Percentiles rank a stretch among this genome's conserved stretches.
These are phyloP conservation scores for Hemicordylus capensis DNA, from an alignment of 2,113 vertebrate genomes.

Conservation along the genomic window DNA sequence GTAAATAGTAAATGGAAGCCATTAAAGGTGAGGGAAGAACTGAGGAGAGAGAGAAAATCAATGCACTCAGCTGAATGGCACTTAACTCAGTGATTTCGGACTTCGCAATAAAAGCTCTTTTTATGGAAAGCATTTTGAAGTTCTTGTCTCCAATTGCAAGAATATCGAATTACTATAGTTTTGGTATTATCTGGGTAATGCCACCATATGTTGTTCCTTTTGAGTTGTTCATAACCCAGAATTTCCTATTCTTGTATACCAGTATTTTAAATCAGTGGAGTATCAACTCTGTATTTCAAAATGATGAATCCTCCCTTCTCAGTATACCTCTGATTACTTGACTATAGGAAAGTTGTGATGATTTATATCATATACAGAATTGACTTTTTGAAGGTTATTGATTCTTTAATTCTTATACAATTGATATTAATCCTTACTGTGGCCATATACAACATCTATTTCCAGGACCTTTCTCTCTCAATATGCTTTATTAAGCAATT, in stretches of 20 bases:
- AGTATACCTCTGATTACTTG: constrained; percentile 4
- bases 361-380: background rate
- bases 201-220: constrained; percentile 14
- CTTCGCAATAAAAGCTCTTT: constrained; percentile 26
- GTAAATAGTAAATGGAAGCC: constrained; percentile 50
- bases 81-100: constrained; percentile 38
- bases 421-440: background rate
- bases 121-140: constrained; percentile 38
- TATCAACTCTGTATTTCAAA: constrained; percentile 8
- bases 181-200: constrained; percentile 22
- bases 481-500: background rate
- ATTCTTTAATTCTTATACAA: background rate
- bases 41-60: constrained; percentile 2
- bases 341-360: background rate
- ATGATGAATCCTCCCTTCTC: constrained; percentile 23
- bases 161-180: constrained; percentile 34
- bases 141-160: constrained; percentile 19
- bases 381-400: background rate
- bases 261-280: constrained; percentile 35
- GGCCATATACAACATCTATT: background rate
- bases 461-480: background rate
- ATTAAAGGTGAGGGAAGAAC: constrained; percentile 44
- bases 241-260: constrained; percentile 26
- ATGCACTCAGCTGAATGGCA: constrained; percentile 29
- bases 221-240: constrained; percentile 3